phyloP scores from a whole-genome alignment of 2,113 vertebrate genomes.

The Excalfactoria chinensis region DNA sequence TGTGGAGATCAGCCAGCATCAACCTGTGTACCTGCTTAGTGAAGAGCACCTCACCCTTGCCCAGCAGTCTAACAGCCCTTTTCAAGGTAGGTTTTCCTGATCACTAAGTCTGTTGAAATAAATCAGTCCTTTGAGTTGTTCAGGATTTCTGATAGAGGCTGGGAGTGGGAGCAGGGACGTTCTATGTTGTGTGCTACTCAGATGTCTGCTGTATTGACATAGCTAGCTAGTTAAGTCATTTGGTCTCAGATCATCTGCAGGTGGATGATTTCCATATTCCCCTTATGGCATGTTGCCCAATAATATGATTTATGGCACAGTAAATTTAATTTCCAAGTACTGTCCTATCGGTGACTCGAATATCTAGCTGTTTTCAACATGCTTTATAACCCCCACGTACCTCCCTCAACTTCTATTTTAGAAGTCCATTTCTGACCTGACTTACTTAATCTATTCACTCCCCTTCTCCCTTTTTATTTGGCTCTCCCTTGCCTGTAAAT shows the following conservation, averaged over 20 bases:
- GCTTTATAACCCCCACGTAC: neutral
- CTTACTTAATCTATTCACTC: rapidly evolving
- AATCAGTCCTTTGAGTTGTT: rapidly evolving
- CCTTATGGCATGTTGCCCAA: neutral
- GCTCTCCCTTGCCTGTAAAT: conserved; percentile 13
- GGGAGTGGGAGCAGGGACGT: neutral
- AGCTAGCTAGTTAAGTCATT: neutral
- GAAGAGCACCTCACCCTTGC: conserved; percentile 95
- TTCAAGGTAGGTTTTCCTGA: conserved; percentile 86
- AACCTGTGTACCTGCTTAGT: conserved; percentile 95
- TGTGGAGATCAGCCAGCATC: conserved; percentile 99
- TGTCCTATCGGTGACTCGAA: neutral
- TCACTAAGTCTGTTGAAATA: rapidly evolving
- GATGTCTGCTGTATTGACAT: neutral
- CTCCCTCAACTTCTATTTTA: neutral
- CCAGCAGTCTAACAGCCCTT: conserved; percentile 94
- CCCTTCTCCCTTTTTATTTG: neutral
- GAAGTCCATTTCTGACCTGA: neutral
- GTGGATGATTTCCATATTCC: neutral
- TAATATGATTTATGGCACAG: neutral
- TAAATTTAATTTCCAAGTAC: neutral
- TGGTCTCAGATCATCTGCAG: neutral
- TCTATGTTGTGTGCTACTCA: neutral
- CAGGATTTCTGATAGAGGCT: neutral
- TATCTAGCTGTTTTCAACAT: neutral